Conservation (phyloP, 1,140 invertebrate genomes). For the Oscheius sp. region DNA sequence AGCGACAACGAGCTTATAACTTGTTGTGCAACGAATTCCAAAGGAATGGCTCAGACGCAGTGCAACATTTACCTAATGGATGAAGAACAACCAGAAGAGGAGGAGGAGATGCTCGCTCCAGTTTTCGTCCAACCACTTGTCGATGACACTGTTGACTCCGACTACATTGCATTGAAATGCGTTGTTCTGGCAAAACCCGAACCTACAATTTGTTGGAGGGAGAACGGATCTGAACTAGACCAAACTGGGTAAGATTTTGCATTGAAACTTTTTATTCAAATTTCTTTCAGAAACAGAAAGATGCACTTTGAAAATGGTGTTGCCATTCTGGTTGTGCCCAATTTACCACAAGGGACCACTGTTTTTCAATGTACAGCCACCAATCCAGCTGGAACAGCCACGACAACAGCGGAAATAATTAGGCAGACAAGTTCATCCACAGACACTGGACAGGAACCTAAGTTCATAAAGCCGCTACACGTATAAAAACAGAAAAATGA, state of each 20-base stretch:
- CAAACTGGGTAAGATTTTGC: slow-evolving; percentile 3
- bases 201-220: neutral
- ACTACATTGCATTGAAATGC: slow-evolving; percentile 24
- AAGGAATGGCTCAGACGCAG: slow-evolving; percentile 16
- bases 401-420: slow-evolving; percentile 6
- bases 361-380: neutral
- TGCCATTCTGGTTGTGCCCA: neutral
- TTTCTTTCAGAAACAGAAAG: slow-evolving; percentile 20
- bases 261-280: neutral
- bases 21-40: slow-evolving; percentile 19
- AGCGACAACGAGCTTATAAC: neutral
- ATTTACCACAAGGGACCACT: neutral
- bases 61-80: slow-evolving; percentile 1
- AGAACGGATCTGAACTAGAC: slow-evolving; percentile 13
- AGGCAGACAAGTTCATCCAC: slow-evolving; percentile 1
- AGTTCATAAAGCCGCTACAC: slow-evolving; percentile 16
- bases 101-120: no score
- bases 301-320: slow-evolving; percentile 15
- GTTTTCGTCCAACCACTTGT: slow-evolving; percentile 5
- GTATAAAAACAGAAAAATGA: no score
- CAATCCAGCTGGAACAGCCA: slow-evolving; percentile 6
- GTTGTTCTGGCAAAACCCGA: slow-evolving; percentile 17
- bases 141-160: slow-evolving; percentile 9
- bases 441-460: neutral
- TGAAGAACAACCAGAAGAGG: slow-evolving; percentile 26